Evolutionary conservation across 2,113 vertebrate species (phyloP).

Genomic region (Baryphthengus martii): DNA sequence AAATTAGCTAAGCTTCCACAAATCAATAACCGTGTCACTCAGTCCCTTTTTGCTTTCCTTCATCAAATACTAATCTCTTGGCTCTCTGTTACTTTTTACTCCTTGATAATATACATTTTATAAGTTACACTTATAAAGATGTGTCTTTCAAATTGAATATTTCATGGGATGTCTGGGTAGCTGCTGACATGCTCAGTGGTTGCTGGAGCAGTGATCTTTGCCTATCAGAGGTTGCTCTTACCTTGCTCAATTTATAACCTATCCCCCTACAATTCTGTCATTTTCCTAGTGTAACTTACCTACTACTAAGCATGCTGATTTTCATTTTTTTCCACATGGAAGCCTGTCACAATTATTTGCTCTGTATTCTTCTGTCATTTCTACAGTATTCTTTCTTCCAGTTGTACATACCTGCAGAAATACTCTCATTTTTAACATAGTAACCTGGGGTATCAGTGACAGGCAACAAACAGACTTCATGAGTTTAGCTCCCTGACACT

Average conservation of each 20-base stretch:
- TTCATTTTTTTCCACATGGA: neutral
- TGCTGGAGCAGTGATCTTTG: neutral
- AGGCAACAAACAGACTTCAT: neutral
- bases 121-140: neutral
- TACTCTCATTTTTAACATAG: neutral
- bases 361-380: neutral
- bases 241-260: neutral
- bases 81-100: neutral
- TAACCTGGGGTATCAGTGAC: neutral
- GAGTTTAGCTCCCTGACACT: neutral
- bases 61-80: neutral
- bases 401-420: neutral
- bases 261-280: neutral
- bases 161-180: neutral
- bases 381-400: neutral
- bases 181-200: neutral
- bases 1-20: neutral
- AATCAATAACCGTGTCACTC: neutral
- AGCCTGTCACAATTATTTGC: neutral
- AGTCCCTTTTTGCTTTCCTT: neutral
- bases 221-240: neutral
- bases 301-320: neutral
- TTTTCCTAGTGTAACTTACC: neutral
- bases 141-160: neutral
- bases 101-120: neutral